These are phyloP conservation scores for Lycaon pictus DNA, from an alignment of 2,113 vertebrate genomes.

Conservation along the genomic window DNA sequence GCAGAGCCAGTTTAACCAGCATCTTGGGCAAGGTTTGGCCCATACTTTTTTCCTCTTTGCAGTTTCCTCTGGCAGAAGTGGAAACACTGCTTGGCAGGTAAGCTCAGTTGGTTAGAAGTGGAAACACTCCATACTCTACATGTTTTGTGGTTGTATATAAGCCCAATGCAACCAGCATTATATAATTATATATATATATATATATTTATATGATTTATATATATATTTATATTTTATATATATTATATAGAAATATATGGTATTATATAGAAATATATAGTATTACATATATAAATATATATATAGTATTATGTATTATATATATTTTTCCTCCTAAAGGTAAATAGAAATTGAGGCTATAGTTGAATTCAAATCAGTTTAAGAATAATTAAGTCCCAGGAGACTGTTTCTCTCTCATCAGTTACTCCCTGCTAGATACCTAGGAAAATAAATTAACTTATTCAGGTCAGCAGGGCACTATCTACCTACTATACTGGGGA, in stretches of 20 bases:
- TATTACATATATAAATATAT: background rate
- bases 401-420: conserved; percentile 60
- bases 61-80: conserved; percentile 60
- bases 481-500: background rate
- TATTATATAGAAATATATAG: background rate
- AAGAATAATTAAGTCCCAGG: conserved; percentile 33
- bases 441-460: conserved; percentile 59
- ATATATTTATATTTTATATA: background rate
- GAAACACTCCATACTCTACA: background rate
- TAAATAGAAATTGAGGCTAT: conserved; percentile 42
- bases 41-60: conserved; percentile 1
- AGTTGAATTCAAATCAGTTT: conserved; percentile 54
- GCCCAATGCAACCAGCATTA: background rate
- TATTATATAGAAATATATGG: background rate
- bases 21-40: conserved; percentile 35
- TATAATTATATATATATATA: background rate
- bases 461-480: background rate
- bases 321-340: background rate
- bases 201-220: background rate
- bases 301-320: background rate
- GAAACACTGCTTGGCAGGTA: background rate
- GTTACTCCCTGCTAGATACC: background rate
- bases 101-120: background rate
- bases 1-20: conserved; percentile 72
- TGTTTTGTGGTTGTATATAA: background rate